phyloP scores from a whole-genome alignment of 2,888 invertebrate genomes.

The Malthinus seriepunctatus region DNA sequence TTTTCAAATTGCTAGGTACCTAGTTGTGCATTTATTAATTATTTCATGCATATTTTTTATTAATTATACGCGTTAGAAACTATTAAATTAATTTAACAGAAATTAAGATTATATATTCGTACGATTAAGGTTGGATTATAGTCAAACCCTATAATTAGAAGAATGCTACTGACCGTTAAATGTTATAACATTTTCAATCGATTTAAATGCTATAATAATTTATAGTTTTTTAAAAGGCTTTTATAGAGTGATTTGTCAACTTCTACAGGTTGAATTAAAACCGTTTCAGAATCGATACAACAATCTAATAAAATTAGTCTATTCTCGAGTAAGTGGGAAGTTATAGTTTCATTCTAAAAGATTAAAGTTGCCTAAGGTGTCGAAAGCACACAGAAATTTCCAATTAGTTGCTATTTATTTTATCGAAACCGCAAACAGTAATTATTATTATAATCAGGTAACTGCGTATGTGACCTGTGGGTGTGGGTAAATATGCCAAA shows the following conservation, averaged over 20 bases:
- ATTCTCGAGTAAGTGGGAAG: conserved; percentile 11
- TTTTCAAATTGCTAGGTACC: no score
- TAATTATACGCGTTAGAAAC: no score
- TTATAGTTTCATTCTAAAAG: conserved; percentile 15
- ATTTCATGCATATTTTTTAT: no score
- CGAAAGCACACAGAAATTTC: conserved; percentile 9
- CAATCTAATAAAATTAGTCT: not conserved
- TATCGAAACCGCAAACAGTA: conserved; percentile 7
- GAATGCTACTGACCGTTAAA: conserved; percentile 27
- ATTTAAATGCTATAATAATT: conserved; percentile 22
- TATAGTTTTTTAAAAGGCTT: conserved; percentile 20
- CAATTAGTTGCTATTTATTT: not conserved
- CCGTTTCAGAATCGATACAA: no score
- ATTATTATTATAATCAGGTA: conserved; percentile 14
- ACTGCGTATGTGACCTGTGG: conserved; percentile 13
- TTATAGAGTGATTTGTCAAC: not conserved
- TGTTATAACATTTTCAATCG: conserved; percentile 33
- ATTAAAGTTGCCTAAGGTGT: conserved; percentile 15
- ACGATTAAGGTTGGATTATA: not conserved
- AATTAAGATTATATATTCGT: no score
- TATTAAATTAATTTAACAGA: no score
- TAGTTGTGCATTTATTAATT: no score
- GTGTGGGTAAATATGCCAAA: conserved; percentile 11
- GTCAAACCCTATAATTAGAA: conserved; percentile 30
- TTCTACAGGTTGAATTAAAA: no score